Percentiles rank a stretch among this genome's conserved stretches.
These are phyloP conservation scores for Blennius ocellaris DNA, from an alignment of 2,113 vertebrate genomes.

Conservation along the genomic window DNA sequence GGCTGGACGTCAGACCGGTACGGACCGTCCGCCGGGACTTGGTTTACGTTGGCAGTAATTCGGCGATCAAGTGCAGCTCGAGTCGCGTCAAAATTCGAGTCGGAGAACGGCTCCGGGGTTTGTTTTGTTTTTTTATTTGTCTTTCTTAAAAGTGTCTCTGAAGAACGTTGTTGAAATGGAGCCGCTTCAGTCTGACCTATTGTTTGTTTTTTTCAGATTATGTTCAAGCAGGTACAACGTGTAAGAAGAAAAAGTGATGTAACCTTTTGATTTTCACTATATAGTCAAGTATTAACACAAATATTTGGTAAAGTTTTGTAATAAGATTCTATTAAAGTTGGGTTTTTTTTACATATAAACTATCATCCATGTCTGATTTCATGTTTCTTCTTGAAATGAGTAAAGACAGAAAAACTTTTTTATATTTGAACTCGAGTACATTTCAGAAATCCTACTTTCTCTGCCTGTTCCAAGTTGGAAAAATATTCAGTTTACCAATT, in stretches of 20 bases:
- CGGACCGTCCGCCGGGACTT: too few species aligned
- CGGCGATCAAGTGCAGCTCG: too few species aligned
- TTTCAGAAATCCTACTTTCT: too few species aligned
- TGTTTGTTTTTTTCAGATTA: conserved; percentile 33
- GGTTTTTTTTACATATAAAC: background rate
- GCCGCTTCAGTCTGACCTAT: conserved; percentile 61
- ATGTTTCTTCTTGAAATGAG: too few species aligned
- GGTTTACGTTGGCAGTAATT: too few species aligned
- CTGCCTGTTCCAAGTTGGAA: too few species aligned
- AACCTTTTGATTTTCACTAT: conserved; percentile 55
- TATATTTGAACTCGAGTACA: too few species aligned
- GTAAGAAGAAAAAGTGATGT: conserved; percentile 48
- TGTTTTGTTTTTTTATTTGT: too few species aligned
- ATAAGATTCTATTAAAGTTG: conserved; percentile 41
- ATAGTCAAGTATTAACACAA: conserved; percentile 48
- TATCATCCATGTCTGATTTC: too few species aligned
- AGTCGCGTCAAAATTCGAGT: too few species aligned
- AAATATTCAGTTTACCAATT: too few species aligned
- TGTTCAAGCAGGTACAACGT: conserved; percentile 53
- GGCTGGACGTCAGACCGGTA: background rate
- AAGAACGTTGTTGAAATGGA: conserved; percentile 19
- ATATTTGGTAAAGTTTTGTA: conserved; percentile 63
- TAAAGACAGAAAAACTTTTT: too few species aligned
- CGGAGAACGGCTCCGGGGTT: background rate
- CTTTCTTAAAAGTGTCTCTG: background rate